Percentiles rank a stretch among this genome's conserved stretches.
Conservation (phyloP, 2,113 vertebrate genomes). For the Chascanopsetta lugubris region DNA sequence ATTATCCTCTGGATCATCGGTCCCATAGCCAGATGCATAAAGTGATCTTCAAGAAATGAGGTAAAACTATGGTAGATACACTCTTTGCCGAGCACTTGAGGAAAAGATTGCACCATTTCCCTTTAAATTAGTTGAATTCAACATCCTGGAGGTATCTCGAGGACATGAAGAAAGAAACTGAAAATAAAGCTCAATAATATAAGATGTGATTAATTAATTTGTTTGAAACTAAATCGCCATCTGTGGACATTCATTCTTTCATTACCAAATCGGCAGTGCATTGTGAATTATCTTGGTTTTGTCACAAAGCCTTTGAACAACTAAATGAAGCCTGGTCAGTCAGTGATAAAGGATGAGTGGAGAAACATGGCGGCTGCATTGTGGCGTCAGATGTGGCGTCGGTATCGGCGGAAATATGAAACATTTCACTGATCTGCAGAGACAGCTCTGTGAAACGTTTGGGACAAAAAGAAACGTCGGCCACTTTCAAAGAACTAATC, state of each 20-base stretch:
- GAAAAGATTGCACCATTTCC: neutral
- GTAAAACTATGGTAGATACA: neutral
- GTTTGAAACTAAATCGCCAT: conserved; percentile 19
- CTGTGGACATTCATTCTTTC: conserved; percentile 8
- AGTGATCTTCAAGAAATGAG: too few relatives aligned
- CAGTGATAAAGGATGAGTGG: conserved; percentile 40
- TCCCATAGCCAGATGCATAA: too few relatives aligned
- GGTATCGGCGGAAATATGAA: conserved; percentile 22
- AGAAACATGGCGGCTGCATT: conserved; percentile 29
- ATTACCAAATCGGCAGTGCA: conserved; percentile 3
- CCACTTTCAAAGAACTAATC: conserved; percentile 50
- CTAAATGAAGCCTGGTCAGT: conserved; percentile 34
- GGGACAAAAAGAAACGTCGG: conserved; percentile 31
- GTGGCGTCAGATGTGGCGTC: conserved; percentile 16
- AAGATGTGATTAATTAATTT: neutral
- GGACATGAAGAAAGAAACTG: neutral
- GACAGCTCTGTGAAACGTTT: conserved; percentile 41
- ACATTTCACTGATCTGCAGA: conserved; percentile 29
- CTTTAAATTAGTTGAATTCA: neutral
- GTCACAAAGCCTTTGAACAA: conserved; percentile 11
- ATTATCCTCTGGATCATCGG: too few relatives aligned
- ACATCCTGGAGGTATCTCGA: neutral
- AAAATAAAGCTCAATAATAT: neutral
- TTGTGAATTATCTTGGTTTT: conserved; percentile 21
- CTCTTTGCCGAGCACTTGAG: neutral